Percentiles rank a stretch among this genome's conserved stretches.
Evolutionary conservation across 2,888 invertebrate species (phyloP).

Genomic region (Alviniconcha strummeri): DNA sequence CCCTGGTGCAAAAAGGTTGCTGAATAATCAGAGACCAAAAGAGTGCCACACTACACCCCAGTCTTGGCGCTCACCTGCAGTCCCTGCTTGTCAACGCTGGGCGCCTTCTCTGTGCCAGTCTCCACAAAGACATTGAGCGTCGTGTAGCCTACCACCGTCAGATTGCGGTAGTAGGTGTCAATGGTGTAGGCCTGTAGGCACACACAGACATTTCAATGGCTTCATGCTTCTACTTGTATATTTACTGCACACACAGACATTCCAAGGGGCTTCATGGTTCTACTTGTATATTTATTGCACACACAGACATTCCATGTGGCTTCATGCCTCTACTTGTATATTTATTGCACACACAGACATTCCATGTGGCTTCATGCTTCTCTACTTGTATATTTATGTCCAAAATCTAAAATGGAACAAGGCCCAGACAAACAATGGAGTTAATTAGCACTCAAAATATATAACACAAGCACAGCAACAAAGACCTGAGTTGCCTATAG

Average conservation of each 20-base stretch:
- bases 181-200: constrained; percentile 69
- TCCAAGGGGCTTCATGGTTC: not conserved
- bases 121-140: constrained; percentile 70
- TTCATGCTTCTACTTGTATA: not conserved
- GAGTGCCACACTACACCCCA: no score
- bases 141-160: constrained; percentile 69
- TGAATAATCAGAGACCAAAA: no score
- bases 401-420: no score
- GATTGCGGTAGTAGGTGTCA: constrained; percentile 64
- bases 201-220: not conserved
- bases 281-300: not conserved
- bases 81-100: constrained; percentile 62
- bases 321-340: not conserved
- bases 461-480: no score
- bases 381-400: no score
- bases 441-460: no score
- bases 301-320: not conserved
- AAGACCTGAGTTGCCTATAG: no score
- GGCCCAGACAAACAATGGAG: no score
- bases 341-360: not conserved
- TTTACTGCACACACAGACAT: not conserved
- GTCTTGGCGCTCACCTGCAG: constrained; percentile 54
- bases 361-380: not conserved
- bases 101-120: constrained; percentile 69
- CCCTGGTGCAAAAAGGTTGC: no score